A percentile compares a stretch with the other conserved stretches of the same genome.
These are phyloP conservation scores for Ceratoteleas bidentatus DNA, from an alignment of 1,140 invertebrate species.

Conservation along the genomic window DNA sequence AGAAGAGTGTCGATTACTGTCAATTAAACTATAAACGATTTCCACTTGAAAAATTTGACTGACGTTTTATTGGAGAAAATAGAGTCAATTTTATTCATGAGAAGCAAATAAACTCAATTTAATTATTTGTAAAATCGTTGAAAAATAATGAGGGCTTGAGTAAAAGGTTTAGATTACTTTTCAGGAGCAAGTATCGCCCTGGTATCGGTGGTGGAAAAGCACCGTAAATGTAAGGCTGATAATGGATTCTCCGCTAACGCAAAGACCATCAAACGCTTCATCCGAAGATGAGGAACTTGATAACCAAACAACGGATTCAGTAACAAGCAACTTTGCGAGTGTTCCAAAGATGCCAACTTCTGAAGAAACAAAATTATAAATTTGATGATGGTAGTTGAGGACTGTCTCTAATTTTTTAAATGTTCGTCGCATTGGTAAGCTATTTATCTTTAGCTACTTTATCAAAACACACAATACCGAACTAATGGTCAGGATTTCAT, in stretches of 20 bases:
- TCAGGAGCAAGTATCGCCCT: constrained; percentile 78
- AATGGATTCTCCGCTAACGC: constrained; percentile 69
- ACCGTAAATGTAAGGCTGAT: constrained; percentile 77
- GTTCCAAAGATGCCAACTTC: constrained; percentile 30
- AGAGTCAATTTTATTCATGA: constrained; percentile 31
- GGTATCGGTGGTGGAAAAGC: constrained; percentile 80
- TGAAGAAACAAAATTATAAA: constrained; percentile 51
- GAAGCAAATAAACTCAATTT: constrained; percentile 21
- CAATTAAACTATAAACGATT: constrained; percentile 6
- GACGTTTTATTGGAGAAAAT: background rate
- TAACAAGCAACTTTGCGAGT: constrained; percentile 36
- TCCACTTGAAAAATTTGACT: background rate
- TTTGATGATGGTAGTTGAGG: constrained; percentile 3
- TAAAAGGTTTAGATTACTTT: constrained; percentile 57
- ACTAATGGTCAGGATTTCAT: too few relatives aligned
- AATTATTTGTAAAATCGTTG: constrained; percentile 38
- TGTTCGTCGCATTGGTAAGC: constrained; percentile 6
- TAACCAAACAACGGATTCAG: constrained; percentile 56
- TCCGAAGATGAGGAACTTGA: constrained; percentile 58
- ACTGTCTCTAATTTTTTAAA: constrained; percentile 2
- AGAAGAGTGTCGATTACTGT: background rate
- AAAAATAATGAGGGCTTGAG: constrained; percentile 20
- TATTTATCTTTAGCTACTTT: too few relatives aligned
- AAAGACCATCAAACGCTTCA: constrained; percentile 63
- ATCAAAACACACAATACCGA: too few relatives aligned